Conservation (phyloP, 1,140 invertebrate species). For the Solenopsis invicta region DNA sequence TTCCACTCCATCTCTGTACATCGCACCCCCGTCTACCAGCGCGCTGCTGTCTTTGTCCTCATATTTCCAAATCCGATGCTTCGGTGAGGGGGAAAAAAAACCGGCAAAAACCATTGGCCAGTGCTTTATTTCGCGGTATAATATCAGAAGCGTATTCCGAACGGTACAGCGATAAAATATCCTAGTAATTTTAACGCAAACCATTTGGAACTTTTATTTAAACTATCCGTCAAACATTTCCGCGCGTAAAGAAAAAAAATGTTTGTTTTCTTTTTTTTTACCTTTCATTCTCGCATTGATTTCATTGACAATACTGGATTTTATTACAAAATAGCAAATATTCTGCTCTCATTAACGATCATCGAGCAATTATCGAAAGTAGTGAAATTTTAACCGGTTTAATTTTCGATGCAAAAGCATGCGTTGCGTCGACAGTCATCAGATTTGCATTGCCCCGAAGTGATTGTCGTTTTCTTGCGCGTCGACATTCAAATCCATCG, state of each 20-base stretch:
- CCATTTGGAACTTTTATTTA: slow-evolving; percentile 14
- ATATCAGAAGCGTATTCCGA: slow-evolving; percentile 36
- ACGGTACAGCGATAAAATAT: slow-evolving; percentile 19
- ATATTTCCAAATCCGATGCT: slow-evolving; percentile 55
- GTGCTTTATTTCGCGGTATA: slow-evolving; percentile 43
- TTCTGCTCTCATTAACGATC: neutral
- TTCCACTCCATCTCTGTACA: slow-evolving; percentile 78
- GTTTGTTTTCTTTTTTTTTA: slow-evolving; percentile 19
- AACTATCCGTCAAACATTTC: slow-evolving; percentile 10
- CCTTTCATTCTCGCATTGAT: neutral
- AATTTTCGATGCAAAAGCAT: slow-evolving; percentile 26
- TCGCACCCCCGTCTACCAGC: slow-evolving; percentile 5
- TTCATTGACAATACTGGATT: neutral
- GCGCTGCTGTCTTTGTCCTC: slow-evolving; percentile 58
- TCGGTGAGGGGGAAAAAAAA: neutral
- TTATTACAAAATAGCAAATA: slow-evolving; percentile 6
- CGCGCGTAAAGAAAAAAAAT: neutral
- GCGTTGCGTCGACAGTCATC: neutral
- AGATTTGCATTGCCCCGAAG: neutral
- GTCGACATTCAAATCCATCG: neutral
- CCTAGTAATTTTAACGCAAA: slow-evolving; percentile 28
- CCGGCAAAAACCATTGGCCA: slow-evolving; percentile 32
- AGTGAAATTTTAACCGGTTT: neutral
- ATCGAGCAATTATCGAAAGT: neutral
- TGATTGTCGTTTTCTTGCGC: neutral